These are phyloP conservation scores for Eilema caniola DNA, from an alignment of 2,888 invertebrate genomes.

Conservation along the genomic window DNA sequence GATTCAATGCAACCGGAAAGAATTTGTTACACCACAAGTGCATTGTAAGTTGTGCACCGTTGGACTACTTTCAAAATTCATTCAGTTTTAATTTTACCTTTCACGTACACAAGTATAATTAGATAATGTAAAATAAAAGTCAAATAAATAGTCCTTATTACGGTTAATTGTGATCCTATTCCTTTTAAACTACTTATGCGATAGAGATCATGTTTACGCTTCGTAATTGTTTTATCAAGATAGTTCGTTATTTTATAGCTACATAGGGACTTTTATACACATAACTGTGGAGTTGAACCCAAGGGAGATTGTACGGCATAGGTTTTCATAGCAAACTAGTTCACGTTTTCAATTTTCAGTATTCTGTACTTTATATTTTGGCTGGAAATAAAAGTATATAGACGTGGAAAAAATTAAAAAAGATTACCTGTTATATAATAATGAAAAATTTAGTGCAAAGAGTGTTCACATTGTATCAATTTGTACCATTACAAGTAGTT, in stretches of 20 bases:
- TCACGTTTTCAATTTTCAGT: neutral
- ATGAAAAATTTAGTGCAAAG: neutral
- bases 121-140: neutral
- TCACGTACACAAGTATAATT: neutral
- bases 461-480: slow-evolving; percentile 28
- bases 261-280: neutral
- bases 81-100: neutral
- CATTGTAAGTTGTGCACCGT: slow-evolving; percentile 47
- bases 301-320: neutral
- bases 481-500: slow-evolving; percentile 79
- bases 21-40: slow-evolving; percentile 65
- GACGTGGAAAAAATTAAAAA: too few relatives aligned
- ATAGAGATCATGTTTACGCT: slow-evolving; percentile 1
- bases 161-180: neutral
- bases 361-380: neutral
- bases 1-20: slow-evolving; percentile 68
- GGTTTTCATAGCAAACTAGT: neutral
- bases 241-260: slow-evolving; percentile 6
- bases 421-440: too few relatives aligned
- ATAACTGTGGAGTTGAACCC: neutral
- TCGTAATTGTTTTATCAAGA: slow-evolving; percentile 1
- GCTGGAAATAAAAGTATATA: neutral
- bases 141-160: neutral
- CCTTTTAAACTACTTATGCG: neutral
- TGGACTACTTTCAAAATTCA: slow-evolving; percentile 36